Base-by-base conservation (phyloP, 1,140 invertebrate species). In the Reticulitermes speratus region DNA sequence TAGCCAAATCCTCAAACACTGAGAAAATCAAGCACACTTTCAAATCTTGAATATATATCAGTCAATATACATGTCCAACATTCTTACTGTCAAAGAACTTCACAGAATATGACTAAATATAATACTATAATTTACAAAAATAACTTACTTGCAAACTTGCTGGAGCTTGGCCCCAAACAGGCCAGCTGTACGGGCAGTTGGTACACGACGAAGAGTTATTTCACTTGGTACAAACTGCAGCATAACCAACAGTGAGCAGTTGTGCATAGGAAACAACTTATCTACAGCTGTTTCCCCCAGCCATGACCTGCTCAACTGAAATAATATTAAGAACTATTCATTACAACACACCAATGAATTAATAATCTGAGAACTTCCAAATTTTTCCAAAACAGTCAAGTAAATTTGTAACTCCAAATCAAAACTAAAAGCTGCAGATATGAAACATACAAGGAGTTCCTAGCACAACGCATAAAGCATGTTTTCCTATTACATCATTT, bases 141-240 rank as follows among this genome's bases (percentile, higher is more conserved):
- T 2, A 75, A 92, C 94, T 92, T 90, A 97, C 97, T 97, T 97
- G 94, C 96, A 96, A 89, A 97, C 96, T 92, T 95, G 94, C 89
- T 95, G 94, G 90, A 98, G 96, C 92, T 96, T 97, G 87, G 96
- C 95, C 82, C 97, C 97, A 91, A 98, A 98, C 23, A 97, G 92
- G 65, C 96, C 95, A 87, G 96, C 96, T 84, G 96, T 94, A 91
- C 97, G 97, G 82, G 95, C 95, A 55, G 94, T 95, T 86, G 96
- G 96, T 88, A 97, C 94, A 90, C 96, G 92, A 88, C 95, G 92
- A 65, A 96, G 91, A 30, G 95, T 96, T 55, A 96, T 94, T 92
- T 97, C 96, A 86, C 95, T 96, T 44, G 96, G 96, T 88, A 96
- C 93, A 91, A 96, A 96, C 88, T 94, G 94, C 84, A 97, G 91